Percentiles rank a stretch among this genome's conserved stretches.
Evolutionary conservation across 2,888 invertebrate genomes (phyloP).

Genomic region (Anoplius nigerrimus): DNA sequence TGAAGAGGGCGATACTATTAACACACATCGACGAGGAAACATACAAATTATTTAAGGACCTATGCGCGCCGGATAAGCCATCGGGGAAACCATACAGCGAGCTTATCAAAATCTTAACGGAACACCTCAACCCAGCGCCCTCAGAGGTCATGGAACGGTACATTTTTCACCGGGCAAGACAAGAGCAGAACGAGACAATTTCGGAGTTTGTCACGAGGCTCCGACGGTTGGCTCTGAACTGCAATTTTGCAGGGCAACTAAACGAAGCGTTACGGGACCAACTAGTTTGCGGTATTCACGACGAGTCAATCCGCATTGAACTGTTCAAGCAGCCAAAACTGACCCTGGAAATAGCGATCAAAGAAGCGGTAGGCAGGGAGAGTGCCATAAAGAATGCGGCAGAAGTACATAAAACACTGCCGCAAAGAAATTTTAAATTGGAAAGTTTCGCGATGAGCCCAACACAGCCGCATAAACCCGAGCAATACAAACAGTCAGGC

Average conservation of each 20-base stretch:
- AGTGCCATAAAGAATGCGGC: constrained; percentile 12
- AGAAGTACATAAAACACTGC: background rate
- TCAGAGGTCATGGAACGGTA: constrained; percentile 30
- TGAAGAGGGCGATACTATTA: constrained; percentile 11
- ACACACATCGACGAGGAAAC: constrained; percentile 17
- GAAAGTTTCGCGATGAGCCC: background rate
- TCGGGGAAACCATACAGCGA: constrained; percentile 18
- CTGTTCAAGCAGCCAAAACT: constrained; percentile 17
- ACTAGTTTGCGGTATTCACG: constrained; percentile 19
- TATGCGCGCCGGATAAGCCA: constrained; percentile 22
- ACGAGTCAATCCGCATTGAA: constrained; percentile 14
- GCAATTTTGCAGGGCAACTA: constrained; percentile 25
- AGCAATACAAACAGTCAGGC: background rate
- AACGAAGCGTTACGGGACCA: constrained; percentile 21
- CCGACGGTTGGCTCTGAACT: constrained; percentile 71
- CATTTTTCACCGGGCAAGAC: constrained; percentile 29
- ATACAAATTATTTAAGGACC: constrained; percentile 15
- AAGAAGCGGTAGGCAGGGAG: constrained; percentile 14
- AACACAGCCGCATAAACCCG: too few species aligned
- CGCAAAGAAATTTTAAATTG: background rate
- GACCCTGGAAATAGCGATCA: constrained; percentile 10
- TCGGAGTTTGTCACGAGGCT: constrained; percentile 1
- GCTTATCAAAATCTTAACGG: constrained; percentile 8
- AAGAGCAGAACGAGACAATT: constrained; percentile 44
- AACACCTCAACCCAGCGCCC: constrained; percentile 19